Conservation (phyloP, 2,797 vertebrate species). For the Poecile montanus region DNA sequence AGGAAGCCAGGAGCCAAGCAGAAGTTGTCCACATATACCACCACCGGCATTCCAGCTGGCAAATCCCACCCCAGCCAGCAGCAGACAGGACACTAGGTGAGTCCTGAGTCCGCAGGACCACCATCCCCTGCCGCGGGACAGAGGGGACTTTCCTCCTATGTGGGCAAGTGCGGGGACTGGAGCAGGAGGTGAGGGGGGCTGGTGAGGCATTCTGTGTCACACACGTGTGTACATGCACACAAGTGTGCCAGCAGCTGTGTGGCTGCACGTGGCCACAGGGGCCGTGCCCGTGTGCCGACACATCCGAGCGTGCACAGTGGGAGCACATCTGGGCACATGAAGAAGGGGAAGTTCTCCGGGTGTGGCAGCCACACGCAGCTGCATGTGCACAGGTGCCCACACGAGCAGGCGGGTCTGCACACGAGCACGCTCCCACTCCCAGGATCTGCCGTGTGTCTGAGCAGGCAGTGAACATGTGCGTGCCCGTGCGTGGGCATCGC, state of each 20-base stretch:
- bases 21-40: background rate
- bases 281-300: accelerated
- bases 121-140: background rate
- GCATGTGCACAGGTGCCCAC: background rate
- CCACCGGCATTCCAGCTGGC: background rate
- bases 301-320: accelerated
- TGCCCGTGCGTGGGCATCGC: accelerated
- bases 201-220: background rate
- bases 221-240: background rate
- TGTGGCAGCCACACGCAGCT: background rate
- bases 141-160: background rate
- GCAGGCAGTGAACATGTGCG: background rate
- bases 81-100: background rate
- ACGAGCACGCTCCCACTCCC: accelerated
- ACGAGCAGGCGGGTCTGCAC: background rate
- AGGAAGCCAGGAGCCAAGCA: background rate
- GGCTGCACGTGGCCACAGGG: background rate
- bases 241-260: background rate
- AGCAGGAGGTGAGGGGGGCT: background rate
- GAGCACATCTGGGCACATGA: background rate
- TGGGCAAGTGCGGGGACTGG: background rate
- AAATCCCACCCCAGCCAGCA: background rate
- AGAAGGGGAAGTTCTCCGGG: background rate
- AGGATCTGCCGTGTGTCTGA: background rate
- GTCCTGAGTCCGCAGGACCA: background rate